Conservation (phyloP, 2,888 invertebrate species). For the Nebria brevicollis region DNA sequence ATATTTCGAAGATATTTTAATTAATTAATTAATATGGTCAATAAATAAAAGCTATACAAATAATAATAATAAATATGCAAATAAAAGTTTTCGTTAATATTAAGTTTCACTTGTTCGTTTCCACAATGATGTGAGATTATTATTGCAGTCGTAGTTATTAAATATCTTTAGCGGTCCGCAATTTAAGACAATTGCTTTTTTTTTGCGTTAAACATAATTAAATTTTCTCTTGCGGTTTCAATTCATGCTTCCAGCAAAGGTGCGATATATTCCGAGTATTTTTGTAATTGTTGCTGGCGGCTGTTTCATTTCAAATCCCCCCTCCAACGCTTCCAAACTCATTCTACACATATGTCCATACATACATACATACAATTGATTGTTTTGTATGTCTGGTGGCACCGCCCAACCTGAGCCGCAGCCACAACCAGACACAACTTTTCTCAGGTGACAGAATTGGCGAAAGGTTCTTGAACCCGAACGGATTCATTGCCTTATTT, state of each 20-base stretch:
- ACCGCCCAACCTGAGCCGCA: not conserved
- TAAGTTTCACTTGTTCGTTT: too few relatives aligned
- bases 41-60: not conserved
- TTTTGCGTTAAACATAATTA: too few relatives aligned
- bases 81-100: not conserved
- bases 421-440: not conserved
- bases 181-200: too few relatives aligned
- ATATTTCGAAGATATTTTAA: not conserved
- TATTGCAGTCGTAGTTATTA: not conserved
- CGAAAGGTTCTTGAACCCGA: constrained; percentile 24
- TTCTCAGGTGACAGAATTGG: constrained; percentile 20
- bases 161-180: not conserved
- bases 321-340: not conserved
- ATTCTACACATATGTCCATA: too few relatives aligned
- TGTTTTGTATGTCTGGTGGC: not conserved
- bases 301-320: not conserved
- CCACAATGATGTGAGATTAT: too few relatives aligned
- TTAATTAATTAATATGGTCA: not conserved
- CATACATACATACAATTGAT: too few relatives aligned
- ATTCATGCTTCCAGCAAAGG: not conserved
- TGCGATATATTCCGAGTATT: not conserved
- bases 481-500: constrained; percentile 24
- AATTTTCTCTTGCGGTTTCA: not conserved
- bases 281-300: not conserved
- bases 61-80: not conserved